Evolutionary conservation across 2,797 vertebrate genomes (phyloP).

Genomic region (Crax fasciolata): DNA sequence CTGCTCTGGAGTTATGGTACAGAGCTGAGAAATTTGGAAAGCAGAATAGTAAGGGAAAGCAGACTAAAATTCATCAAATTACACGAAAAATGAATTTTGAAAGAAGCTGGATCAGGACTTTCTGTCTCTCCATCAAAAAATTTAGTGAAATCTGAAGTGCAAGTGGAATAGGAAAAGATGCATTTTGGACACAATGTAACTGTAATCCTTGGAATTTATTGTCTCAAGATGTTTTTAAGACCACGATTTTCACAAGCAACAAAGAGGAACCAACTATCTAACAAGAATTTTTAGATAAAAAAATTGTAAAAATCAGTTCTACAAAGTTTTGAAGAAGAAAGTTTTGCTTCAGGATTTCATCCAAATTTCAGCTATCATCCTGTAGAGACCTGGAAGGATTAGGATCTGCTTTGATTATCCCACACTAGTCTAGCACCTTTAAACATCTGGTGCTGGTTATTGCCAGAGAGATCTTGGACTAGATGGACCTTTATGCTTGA

Average conservation of each 20-base stretch:
- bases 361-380: neutral
- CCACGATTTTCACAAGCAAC: neutral
- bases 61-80: neutral
- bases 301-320: neutral
- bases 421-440: neutral
- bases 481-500: neutral
- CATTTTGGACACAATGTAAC: neutral
- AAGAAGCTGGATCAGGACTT: neutral
- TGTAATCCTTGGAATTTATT: neutral
- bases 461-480: neutral
- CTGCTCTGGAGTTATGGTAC: neutral
- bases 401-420: neutral
- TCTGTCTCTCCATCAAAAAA: neutral
- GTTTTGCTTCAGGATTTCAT: neutral
- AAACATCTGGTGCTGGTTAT: neutral
- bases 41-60: neutral
- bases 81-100: neutral
- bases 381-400: neutral
- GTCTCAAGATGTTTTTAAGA: neutral
- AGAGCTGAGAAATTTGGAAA: conserved; percentile 4
- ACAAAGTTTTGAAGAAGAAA: neutral
- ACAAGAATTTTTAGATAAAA: neutral
- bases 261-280: neutral
- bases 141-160: conserved; percentile 5
- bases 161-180: neutral